Base-by-base conservation (phyloP, 2,888 invertebrate genomes). In the Empis stercorea region DNA sequence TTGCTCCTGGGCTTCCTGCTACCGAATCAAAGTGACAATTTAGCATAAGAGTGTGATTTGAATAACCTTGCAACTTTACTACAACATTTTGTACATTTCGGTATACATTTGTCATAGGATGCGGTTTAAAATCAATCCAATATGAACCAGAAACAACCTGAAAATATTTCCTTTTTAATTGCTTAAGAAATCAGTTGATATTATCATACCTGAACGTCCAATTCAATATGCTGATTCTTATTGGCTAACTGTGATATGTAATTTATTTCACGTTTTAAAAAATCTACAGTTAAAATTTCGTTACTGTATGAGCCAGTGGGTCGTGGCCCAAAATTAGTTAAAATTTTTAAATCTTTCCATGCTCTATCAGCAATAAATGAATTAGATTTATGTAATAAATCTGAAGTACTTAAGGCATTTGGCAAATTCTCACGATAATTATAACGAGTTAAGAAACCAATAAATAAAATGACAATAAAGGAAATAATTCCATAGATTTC, bases 1-100 rank as follows among this genome's bases (percentile, higher is more conserved):
- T 62, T 2, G 64, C 64, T 20, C 66, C 91, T 63, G 89, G 87
- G 68, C 88, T 89, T 58, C 84, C 86, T 34, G 86, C 78, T 56
- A 91, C 87, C 45, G 87, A 81, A 72, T 94, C 94, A 71, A 82
- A 91, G 72, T 95, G 95, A 61, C 92, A 88, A 71, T 94, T 95
- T 57, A 95, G 71, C 58, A 94, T 73, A 51, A 94, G 70, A 56
- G 82, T 80, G 52, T 73, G 64, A 30, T 60, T 60, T 1, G 53
- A 51, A 55, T 74, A 73, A 4, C 81, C 78, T 51, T 80, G 76
- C 43, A 87, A 64, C 64, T 77, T 79, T 38, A 83, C 88, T 54
- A 88, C 73, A 55, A 93, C 77, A 71, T 87, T 89, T 64, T 82
- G 81, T 55, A 87, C 80, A 69, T 84, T 84, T 56, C 80, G 76